Evolutionary conservation across 2,888 invertebrate genomes (phyloP).

Genomic region (Plagodis dolabraria): DNA sequence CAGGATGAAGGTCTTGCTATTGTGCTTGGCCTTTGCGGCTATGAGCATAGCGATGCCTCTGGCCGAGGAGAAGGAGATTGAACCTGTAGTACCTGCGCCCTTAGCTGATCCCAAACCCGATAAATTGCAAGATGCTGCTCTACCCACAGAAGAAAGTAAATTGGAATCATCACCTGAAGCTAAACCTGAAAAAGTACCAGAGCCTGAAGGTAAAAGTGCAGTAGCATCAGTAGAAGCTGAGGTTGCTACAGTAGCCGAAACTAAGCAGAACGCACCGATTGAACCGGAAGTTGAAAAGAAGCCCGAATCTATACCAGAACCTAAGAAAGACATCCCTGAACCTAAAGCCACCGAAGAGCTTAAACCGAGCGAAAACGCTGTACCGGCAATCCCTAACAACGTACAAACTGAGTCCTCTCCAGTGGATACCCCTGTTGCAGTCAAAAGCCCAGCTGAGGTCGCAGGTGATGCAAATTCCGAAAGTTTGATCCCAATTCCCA

Average conservation of each 20-base stretch:
- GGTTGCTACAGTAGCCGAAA: conserved; percentile 42
- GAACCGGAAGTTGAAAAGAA: conserved; percentile 37
- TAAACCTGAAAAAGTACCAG: conserved; percentile 46
- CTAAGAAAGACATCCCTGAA: conserved; percentile 34
- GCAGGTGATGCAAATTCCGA: conserved; percentile 16
- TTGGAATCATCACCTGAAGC: conserved; percentile 44
- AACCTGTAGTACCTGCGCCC: conserved; percentile 47
- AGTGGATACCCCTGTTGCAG: background rate
- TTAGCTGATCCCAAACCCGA: conserved; percentile 43
- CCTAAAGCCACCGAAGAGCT: conserved; percentile 38
- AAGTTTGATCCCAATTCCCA: conserved; percentile 9
- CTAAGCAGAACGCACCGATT: conserved; percentile 41
- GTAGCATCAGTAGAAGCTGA: conserved; percentile 39
- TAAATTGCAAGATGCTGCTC: conserved; percentile 42
- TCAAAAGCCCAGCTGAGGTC: conserved; percentile 13
- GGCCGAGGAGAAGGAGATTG: conserved; percentile 72
- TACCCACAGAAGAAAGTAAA: conserved; percentile 44
- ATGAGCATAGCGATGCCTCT: conserved; percentile 86
- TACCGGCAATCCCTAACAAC: conserved; percentile 29
- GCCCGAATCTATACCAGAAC: background rate
- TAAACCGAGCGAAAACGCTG: conserved; percentile 18
- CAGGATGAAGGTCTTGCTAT: conserved; percentile 88
- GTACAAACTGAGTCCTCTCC: conserved; percentile 29
- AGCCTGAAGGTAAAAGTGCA: conserved; percentile 48
- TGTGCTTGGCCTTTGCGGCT: conserved; percentile 84